Evolutionary conservation across 92 coral and sea anemone species (phyloP), one percentile per base, ranked within the genome.

Genomic region (Pocillopora meandrina): DNA sequence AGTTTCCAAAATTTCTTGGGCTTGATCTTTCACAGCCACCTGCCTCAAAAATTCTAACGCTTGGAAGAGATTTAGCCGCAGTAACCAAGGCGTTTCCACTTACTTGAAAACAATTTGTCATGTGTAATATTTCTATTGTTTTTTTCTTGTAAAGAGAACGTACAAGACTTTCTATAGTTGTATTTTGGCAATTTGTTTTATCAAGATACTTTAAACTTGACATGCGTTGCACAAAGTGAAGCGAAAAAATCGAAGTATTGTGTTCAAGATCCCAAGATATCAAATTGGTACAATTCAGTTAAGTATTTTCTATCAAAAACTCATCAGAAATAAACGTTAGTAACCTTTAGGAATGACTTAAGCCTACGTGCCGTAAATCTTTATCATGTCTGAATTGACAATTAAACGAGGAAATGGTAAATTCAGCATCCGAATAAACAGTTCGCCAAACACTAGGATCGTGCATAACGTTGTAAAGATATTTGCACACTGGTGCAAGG

Each of bases 101-200:
- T n/a, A n/a, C n/a, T n/a, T n/a, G n/a, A n/a, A n/a, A n/a, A n/a
- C n/a, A n/a, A n/a, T n/a, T n/a, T n/a, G n/a, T n/a, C n/a, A n/a
- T n/a, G n/a, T n/a, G n/a, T n/a, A n/a, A n/a, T n/a, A n/a, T n/a
- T n/a, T n/a, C n/a, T n/a, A n/a, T n/a, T n/a, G n/a, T n/a, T n/a
- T n/a, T n/a, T n/a, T n/a, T n/a, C n/a, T n/a, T n/a, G n/a, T n/a
- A n/a, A 84, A 84, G 85, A 71, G 89, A 86, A 78, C 71, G 78
- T 86, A 77, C 79, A 58, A 78, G 61, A 86, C 89, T 78, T 69
- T 85, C 89, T 86, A 61, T 12, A 35, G 77, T 69, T 77, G 71
- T 86, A 78, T 86, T 86, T 79, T 86, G 89, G 73, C 89, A 86
- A 86, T 84, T 56, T 86, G 84, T 86, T 77, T 70, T 86, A 79